A percentile compares a stretch with the other conserved stretches of the same genome.
Evolutionary conservation across 2,797 vertebrate species (phyloP).

Genomic region (Gymnopithys bicolor): DNA sequence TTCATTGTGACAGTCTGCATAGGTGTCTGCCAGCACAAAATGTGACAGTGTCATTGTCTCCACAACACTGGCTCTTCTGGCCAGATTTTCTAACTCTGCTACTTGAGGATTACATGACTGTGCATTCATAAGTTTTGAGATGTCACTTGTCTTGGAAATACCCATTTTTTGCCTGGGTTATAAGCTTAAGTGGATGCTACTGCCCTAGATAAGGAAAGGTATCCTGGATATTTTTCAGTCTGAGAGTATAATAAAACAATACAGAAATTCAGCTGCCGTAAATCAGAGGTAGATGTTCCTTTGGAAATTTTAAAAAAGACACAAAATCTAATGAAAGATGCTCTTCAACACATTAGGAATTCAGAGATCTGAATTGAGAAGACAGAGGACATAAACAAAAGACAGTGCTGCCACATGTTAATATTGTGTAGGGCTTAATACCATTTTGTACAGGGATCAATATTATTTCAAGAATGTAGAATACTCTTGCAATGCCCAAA

Average conservation of each 20-base stretch:
- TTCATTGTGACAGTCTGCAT: neutral
- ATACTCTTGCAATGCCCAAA: neutral
- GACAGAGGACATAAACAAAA: neutral
- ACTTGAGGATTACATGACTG: neutral
- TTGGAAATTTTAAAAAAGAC: neutral
- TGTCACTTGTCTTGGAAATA: neutral
- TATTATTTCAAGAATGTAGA: neutral
- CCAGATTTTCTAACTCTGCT: neutral
- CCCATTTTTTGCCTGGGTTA: neutral
- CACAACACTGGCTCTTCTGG: neutral
- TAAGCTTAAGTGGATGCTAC: neutral
- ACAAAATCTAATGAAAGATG: neutral
- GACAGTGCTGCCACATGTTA: neutral
- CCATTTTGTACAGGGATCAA: neutral
- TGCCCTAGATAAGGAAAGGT: neutral
- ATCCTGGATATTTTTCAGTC: neutral
- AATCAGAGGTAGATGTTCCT: neutral
- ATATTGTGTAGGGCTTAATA: neutral
- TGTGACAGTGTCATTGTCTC: neutral
- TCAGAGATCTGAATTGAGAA: neutral
- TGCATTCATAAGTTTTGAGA: neutral
- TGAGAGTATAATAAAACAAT: neutral
- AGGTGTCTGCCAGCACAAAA: conserved; percentile 2
- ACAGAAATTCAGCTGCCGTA: neutral
- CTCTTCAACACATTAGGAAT: neutral